Evolutionary conservation across 2,888 invertebrate genomes (phyloP).

Genomic region (Metacarcinus magister): DNA sequence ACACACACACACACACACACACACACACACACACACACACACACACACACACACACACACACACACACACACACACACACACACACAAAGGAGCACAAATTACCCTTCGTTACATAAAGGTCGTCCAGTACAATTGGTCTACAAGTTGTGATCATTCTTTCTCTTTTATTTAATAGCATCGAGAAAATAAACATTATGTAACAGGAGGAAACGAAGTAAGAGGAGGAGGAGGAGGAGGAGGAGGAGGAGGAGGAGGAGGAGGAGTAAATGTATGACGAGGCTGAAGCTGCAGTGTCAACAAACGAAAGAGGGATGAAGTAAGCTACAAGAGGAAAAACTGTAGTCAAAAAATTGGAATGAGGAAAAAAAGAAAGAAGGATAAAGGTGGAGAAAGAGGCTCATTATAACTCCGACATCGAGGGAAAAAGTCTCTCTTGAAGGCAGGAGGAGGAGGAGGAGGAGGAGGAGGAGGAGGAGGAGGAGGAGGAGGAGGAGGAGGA

Average conservation of each 20-base stretch:
- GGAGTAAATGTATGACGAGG: not conserved
- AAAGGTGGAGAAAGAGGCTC: not conserved
- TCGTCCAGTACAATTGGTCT: not conserved
- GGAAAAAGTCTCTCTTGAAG: not conserved
- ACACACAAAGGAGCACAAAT: not conserved
- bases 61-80: slow-evolving; percentile 8
- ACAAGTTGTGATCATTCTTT: not conserved
- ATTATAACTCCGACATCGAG: not conserved
- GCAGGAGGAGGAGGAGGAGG: not conserved
- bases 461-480: not conserved
- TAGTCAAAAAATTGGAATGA: not conserved
- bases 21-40: slow-evolving; percentile 23
- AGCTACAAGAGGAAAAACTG: not conserved
- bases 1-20: slow-evolving; percentile 41
- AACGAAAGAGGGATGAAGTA: not conserved
- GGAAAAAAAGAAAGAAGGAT: not conserved
- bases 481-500: not conserved
- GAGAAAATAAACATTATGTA: not conserved
- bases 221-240: not conserved
- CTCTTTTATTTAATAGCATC: not conserved
- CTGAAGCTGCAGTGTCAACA: not conserved
- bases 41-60: slow-evolving; percentile 19
- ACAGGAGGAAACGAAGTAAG: not conserved
- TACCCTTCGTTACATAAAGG: not conserved
- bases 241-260: not conserved